Conservation (phyloP, 2,113 vertebrate species). For the Thalassoma bifasciatum region DNA sequence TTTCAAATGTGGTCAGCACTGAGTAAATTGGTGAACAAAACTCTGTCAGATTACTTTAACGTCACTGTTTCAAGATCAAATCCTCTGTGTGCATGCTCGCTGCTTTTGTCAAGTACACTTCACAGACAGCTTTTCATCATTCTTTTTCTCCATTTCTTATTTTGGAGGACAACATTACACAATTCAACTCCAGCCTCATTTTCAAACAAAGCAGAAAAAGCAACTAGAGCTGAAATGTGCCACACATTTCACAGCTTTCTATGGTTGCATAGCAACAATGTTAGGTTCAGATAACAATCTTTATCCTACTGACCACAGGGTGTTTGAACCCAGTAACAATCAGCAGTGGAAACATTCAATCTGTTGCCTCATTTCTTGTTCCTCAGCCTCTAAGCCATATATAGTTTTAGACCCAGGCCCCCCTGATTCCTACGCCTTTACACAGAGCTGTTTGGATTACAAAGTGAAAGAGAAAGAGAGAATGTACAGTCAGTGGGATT, state of each 20-base stretch:
- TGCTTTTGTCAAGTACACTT: slow-evolving; percentile 30
- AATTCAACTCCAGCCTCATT: slow-evolving; percentile 35
- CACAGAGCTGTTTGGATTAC: slow-evolving; percentile 49
- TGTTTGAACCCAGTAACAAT: slow-evolving; percentile 25
- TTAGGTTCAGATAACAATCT: slow-evolving; percentile 43
- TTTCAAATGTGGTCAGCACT: slow-evolving; percentile 12
- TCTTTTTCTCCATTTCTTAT: slow-evolving; percentile 11
- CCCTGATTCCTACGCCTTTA: slow-evolving; percentile 23
- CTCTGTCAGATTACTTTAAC: slow-evolving; percentile 15
- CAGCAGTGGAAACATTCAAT: slow-evolving; percentile 44
- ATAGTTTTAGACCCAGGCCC: slow-evolving; percentile 39
- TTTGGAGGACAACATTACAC: slow-evolving; percentile 39
- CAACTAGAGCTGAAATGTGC: slow-evolving; percentile 41
- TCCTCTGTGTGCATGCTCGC: slow-evolving; percentile 23
- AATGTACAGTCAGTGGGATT: slow-evolving; percentile 43
- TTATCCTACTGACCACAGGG: slow-evolving; percentile 41
- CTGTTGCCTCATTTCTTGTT: slow-evolving; percentile 41
- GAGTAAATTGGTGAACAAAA: slow-evolving; percentile 26
- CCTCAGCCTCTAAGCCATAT: slow-evolving; percentile 35
- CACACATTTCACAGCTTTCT: slow-evolving; percentile 46
- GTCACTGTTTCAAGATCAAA: slow-evolving; percentile 33
- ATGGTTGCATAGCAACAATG: slow-evolving; percentile 66
- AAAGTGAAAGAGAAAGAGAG: slow-evolving; percentile 47
- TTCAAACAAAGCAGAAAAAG: slow-evolving; percentile 39
- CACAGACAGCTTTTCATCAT: slow-evolving; percentile 29